Percentiles rank a stretch among this genome's conserved stretches.
Evolutionary conservation across 1,140 invertebrate genomes (phyloP).

Genomic region (Drosophila tropicalis): DNA sequence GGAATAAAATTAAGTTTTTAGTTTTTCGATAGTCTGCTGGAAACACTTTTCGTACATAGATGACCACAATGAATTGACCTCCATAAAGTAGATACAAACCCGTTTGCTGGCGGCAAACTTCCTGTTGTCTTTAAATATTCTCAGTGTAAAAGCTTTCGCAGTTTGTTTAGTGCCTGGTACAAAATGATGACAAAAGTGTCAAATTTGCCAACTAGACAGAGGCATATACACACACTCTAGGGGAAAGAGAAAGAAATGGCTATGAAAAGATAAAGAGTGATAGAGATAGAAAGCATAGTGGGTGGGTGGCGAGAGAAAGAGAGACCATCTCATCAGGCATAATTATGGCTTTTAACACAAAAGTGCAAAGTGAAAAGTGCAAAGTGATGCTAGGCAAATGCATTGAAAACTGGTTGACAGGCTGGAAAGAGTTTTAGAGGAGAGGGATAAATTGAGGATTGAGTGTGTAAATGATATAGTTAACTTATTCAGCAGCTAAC

Average conservation of each 20-base stretch:
- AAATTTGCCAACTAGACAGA: slow-evolving; percentile 56
- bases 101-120: no score
- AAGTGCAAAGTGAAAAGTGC: slow-evolving; percentile 53
- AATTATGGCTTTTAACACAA: slow-evolving; percentile 65
- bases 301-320: neutral
- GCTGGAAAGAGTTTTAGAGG: neutral
- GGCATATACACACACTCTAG: neutral
- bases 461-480: slow-evolving; percentile 52
- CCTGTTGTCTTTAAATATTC: neutral
- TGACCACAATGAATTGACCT: no score
- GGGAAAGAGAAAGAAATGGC: neutral
- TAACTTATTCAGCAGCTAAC: slow-evolving; percentile 23
- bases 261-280: neutral
- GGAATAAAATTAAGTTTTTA: no score
- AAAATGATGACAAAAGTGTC: slow-evolving; percentile 62
- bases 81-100: no score
- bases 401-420: slow-evolving; percentile 61
- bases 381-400: slow-evolving; percentile 46
- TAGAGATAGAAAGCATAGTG: neutral
- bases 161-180: slow-evolving; percentile 27
- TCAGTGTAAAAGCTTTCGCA: slow-evolving; percentile 14
- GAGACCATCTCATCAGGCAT: slow-evolving; percentile 27
- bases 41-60: no score
- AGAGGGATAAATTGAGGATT: neutral
- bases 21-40: no score